These are phyloP conservation scores for Hirtodrosophila duncani DNA, from an alignment of 2,888 invertebrate species.

Conservation along the genomic window DNA sequence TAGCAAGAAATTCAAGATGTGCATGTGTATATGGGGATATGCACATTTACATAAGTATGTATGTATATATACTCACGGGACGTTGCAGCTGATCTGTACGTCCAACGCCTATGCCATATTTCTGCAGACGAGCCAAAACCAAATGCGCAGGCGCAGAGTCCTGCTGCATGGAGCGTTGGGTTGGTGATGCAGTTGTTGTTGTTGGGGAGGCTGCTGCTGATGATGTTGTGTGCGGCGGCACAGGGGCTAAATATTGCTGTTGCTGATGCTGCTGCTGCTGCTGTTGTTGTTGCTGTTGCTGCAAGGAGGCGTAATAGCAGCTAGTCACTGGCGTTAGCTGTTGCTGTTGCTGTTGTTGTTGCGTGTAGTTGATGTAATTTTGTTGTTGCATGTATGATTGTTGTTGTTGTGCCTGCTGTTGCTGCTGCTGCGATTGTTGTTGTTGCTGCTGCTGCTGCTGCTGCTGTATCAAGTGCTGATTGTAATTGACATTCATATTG, in stretches of 20 bases:
- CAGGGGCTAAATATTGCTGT: slow-evolving; percentile 32
- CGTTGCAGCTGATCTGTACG: slow-evolving; percentile 2
- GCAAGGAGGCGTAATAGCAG: slow-evolving; percentile 4
- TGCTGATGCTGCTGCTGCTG: slow-evolving; percentile 44
- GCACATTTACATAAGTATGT: slow-evolving; percentile 8
- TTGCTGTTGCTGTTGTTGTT: slow-evolving; percentile 35
- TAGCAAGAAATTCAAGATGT: slow-evolving; percentile 10
- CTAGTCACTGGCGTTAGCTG: slow-evolving; percentile 21
- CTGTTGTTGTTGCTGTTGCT: slow-evolving; percentile 16
- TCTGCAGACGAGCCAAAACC: slow-evolving; percentile 17
- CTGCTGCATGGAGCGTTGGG: slow-evolving; percentile 33
- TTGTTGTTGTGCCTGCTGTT: slow-evolving; percentile 25
- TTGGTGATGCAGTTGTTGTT: slow-evolving; percentile 26
- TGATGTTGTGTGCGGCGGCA: slow-evolving; percentile 36
- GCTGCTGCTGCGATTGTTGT: slow-evolving; percentile 40
- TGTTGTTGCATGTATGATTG: slow-evolving; percentile 36
- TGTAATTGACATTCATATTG: slow-evolving; percentile 52
- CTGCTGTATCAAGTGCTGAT: slow-evolving; percentile 56
- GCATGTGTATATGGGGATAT: too few relatives aligned
- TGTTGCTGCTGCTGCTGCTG: slow-evolving; percentile 40
- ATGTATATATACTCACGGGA: slow-evolving; percentile 22
- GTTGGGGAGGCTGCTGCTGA: slow-evolving; percentile 38
- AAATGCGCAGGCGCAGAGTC: slow-evolving; percentile 29
- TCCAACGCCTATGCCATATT: too few relatives aligned
- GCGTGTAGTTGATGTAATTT: slow-evolving; percentile 32